Conservation (phyloP, 1,140 invertebrate species). For the Lepidostoma basale region DNA sequence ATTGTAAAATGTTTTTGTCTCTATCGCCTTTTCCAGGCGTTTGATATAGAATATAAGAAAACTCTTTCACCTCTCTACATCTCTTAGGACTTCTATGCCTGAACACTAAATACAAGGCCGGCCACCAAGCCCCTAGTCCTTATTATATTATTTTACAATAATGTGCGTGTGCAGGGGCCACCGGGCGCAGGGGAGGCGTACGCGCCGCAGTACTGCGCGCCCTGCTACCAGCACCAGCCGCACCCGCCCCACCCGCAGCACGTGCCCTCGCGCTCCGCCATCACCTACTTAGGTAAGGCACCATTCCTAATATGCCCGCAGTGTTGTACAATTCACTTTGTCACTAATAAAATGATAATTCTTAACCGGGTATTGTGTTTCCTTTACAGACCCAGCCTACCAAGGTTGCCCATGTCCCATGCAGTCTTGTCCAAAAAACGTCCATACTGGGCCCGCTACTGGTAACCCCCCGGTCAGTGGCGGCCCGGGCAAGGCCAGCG, state of each 20-base stretch:
- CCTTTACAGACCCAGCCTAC: slow-evolving; percentile 63
- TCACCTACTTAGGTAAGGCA: slow-evolving; percentile 36
- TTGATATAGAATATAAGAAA: too few species aligned
- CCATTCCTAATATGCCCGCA: neutral
- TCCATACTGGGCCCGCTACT: slow-evolving; percentile 95
- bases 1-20: too few species aligned
- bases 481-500: slow-evolving; percentile 51
- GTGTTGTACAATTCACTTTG: slow-evolving; percentile 6
- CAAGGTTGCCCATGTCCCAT: slow-evolving; percentile 83
- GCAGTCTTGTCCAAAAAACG: slow-evolving; percentile 95
- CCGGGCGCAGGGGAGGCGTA: slow-evolving; percentile 39
- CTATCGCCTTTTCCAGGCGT: too few species aligned
- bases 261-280: slow-evolving; percentile 30
- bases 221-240: slow-evolving; percentile 44
- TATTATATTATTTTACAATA: too few species aligned
- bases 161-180: slow-evolving; percentile 33
- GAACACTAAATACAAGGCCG: too few species aligned
- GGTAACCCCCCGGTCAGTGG: slow-evolving; percentile 69
- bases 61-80: too few species aligned
- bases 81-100: too few species aligned
- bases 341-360: too few species aligned
- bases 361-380: slow-evolving; percentile 21
- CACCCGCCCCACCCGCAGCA: slow-evolving; percentile 22
- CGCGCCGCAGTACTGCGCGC: slow-evolving; percentile 41
- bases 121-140: too few species aligned